These are phyloP conservation scores for Saccopteryx leptura DNA, from an alignment of 2,113 vertebrate species.

Conservation along the genomic window DNA sequence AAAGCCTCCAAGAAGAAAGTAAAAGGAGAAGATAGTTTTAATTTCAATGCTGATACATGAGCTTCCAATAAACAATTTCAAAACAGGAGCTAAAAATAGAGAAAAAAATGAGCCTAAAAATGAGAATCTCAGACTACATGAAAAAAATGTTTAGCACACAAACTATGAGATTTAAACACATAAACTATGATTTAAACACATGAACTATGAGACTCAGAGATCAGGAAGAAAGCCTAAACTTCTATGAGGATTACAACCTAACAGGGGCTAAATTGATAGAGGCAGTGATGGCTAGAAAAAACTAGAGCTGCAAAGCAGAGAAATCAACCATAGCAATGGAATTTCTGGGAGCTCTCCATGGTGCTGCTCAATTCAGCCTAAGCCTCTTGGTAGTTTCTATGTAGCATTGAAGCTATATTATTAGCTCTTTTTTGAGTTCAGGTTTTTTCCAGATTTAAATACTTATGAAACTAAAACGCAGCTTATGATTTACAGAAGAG, in stretches of 20 bases:
- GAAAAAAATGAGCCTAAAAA: neutral
- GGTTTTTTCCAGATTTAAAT: neutral
- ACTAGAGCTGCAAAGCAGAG: neutral
- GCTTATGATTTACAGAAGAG: neutral
- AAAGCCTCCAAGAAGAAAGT: neutral
- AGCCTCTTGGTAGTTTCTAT: neutral
- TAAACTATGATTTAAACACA: neutral
- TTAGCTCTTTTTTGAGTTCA: neutral
- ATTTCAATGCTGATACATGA: neutral
- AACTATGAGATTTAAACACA: neutral
- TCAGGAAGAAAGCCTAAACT: neutral
- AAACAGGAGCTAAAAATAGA: neutral
- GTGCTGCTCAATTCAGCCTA: slow-evolving; percentile 18
- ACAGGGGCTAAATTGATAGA: neutral
- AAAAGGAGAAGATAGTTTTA: neutral
- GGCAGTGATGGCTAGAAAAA: neutral
- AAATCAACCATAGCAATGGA: neutral
- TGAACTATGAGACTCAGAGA: neutral
- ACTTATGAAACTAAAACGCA: neutral
- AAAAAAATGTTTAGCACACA: neutral
- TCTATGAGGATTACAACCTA: neutral
- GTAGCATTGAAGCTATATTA: neutral
- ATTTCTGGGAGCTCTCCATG: slow-evolving; percentile 58
- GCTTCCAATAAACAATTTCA: neutral
- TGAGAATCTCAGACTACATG: neutral